Evolutionary conservation across 2,797 vertebrate genomes (phyloP).

Genomic region (Passerculus sandwichensis): DNA sequence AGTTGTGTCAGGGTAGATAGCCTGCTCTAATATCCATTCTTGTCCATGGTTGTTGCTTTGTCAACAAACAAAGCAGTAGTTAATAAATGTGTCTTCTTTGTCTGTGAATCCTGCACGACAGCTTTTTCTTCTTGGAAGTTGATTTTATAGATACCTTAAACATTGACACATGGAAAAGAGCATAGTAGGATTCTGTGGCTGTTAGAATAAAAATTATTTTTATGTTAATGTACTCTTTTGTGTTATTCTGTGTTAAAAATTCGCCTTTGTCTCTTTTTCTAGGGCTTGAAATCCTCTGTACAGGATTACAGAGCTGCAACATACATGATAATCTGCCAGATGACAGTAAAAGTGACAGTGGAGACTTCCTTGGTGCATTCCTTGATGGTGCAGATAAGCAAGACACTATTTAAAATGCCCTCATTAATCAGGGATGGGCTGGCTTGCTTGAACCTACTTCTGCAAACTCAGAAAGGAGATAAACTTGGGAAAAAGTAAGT

Average conservation of each 20-base stretch:
- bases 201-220: neutral
- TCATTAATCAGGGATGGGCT: slow-evolving; percentile 84
- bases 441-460: slow-evolving; percentile 87
- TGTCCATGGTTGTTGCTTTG: neutral
- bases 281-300: slow-evolving; percentile 91
- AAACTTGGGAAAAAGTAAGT: slow-evolving; percentile 86
- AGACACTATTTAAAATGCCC: slow-evolving; percentile 80
- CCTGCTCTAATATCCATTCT: neutral
- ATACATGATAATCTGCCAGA: slow-evolving; percentile 93
- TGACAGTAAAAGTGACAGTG: slow-evolving; percentile 89
- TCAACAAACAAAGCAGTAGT: neutral
- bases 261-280: neutral
- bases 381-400: slow-evolving; percentile 84
- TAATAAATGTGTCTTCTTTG: neutral
- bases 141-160: neutral
- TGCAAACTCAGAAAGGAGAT: slow-evolving; percentile 90
- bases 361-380: slow-evolving; percentile 83
- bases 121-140: neutral
- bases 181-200: neutral
- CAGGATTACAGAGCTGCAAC: slow-evolving; percentile 90
- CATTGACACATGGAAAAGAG: neutral
- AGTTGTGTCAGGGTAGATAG: neutral
- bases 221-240: neutral
- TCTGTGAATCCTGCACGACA: neutral
- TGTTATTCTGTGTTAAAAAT: neutral